Evolutionary conservation across 2,888 invertebrate genomes (phyloP).

Genomic region (Pristionchus fissidentatus): DNA sequence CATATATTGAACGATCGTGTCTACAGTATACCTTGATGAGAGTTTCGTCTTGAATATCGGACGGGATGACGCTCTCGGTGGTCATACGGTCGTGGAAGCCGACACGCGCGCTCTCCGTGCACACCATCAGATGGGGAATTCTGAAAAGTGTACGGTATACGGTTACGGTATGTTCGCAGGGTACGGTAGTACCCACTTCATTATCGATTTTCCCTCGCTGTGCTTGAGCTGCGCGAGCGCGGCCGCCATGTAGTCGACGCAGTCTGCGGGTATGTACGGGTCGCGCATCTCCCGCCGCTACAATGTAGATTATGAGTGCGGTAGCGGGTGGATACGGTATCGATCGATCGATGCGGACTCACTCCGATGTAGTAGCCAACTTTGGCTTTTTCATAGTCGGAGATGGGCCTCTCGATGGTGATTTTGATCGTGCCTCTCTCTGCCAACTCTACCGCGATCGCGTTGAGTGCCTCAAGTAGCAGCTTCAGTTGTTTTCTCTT

Average conservation of each 20-base stretch:
- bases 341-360: too few species aligned
- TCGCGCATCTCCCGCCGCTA: too few species aligned
- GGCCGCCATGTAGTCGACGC: neutral
- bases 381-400: neutral
- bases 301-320: too few species aligned
- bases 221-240: neutral
- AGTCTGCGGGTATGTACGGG: neutral
- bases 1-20: too few species aligned
- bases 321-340: too few species aligned
- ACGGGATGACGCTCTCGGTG: slow-evolving; percentile 5
- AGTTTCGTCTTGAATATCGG: neutral
- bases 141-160: too few species aligned
- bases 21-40: slow-evolving; percentile 36
- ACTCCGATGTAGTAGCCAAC: neutral
- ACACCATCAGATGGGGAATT: too few species aligned
- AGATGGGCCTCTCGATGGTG: neutral
- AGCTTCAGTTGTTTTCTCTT: neutral
- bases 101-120: neutral
- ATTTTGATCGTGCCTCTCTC: neutral
- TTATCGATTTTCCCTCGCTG: neutral
- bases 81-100: slow-evolving; percentile 18
- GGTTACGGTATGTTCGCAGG: too few species aligned
- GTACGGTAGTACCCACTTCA: neutral
- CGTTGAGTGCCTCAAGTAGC: neutral
- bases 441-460: neutral